Percentiles rank a stretch among this genome's conserved stretches.
Evolutionary conservation across 1,140 invertebrate species (phyloP).

Genomic region (Spodoptera litura): DNA sequence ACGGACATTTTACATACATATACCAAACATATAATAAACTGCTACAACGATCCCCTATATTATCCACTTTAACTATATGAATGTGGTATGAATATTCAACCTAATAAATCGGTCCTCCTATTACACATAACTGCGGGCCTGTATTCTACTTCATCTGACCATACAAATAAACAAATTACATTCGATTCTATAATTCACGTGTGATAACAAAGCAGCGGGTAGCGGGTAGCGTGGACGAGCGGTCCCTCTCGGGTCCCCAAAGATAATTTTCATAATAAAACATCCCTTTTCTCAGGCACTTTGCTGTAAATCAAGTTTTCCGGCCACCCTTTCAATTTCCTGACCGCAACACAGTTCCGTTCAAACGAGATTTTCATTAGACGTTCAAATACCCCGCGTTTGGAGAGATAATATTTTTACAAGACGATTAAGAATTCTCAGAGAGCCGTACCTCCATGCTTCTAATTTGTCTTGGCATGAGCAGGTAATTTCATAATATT

Average conservation of each 20-base stretch:
- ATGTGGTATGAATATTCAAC: no score
- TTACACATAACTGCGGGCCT: not conserved
- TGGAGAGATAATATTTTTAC: constrained; percentile 56
- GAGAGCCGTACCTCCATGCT: constrained; percentile 1
- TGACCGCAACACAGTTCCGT: constrained; percentile 69
- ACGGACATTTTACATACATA: no score
- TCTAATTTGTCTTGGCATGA: constrained; percentile 16
- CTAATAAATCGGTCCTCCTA: no score
- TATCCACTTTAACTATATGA: no score
- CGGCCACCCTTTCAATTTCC: constrained; percentile 75
- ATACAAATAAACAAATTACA: constrained; percentile 53
- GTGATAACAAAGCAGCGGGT: constrained; percentile 60
- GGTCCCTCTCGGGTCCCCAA: constrained; percentile 56
- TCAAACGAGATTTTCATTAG: constrained; percentile 73
- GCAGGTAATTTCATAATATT: constrained; percentile 25
- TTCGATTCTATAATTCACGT: constrained; percentile 55
- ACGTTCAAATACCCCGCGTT: constrained; percentile 60
- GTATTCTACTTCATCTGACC: constrained; percentile 1
- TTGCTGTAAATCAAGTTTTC: constrained; percentile 77
- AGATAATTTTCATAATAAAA: constrained; percentile 79
- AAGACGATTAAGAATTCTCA: constrained; percentile 48
- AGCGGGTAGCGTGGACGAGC: constrained; percentile 51
- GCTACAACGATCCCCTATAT: no score
- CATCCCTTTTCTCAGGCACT: constrained; percentile 74
- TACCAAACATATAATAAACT: no score